These are phyloP conservation scores for Orthosia cruda DNA, from an alignment of 2,888 invertebrate genomes.

Conservation along the genomic window DNA sequence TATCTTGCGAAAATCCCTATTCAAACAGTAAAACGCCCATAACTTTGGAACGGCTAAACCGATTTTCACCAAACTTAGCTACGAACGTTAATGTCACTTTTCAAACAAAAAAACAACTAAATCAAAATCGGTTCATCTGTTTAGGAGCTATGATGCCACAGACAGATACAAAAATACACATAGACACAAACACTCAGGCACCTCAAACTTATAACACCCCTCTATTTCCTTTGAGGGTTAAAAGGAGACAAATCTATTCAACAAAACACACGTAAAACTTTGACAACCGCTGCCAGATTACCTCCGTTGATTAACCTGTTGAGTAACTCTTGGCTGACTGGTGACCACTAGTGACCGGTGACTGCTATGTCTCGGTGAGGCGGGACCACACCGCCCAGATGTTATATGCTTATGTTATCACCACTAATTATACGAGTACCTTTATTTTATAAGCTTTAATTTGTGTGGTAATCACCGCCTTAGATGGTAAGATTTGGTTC, in stretches of 20 bases:
- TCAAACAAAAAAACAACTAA: too few species aligned
- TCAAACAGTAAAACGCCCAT: too few species aligned
- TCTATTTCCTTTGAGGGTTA: too few species aligned
- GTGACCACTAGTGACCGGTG: constrained; percentile 7
- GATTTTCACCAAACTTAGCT: too few species aligned
- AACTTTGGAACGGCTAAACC: too few species aligned
- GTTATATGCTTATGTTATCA: constrained; percentile 25
- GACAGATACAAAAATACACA: too few species aligned
- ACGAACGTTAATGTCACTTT: too few species aligned
- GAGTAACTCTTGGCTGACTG: constrained; percentile 38
- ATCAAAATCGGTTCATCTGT: too few species aligned
- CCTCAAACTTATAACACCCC: too few species aligned
- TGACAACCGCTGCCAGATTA: constrained; percentile 43
- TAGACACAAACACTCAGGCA: too few species aligned
- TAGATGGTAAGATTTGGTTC: not conserved
- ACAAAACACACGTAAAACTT: constrained; percentile 14
- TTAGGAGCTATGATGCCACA: too few species aligned
- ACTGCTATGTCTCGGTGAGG: constrained; percentile 7
- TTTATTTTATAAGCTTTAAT: not conserved
- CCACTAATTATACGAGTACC: constrained; percentile 19
- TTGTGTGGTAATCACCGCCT: not conserved
- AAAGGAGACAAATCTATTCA: not conserved
- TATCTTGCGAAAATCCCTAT: too few species aligned
- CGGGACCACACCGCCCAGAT: constrained; percentile 36
- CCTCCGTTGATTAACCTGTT: constrained; percentile 59